Evolutionary conservation across 2,113 vertebrate genomes (phyloP), one percentile per base, ranked within the genome.

Genomic region (Pachypanchax playfairii): DNA sequence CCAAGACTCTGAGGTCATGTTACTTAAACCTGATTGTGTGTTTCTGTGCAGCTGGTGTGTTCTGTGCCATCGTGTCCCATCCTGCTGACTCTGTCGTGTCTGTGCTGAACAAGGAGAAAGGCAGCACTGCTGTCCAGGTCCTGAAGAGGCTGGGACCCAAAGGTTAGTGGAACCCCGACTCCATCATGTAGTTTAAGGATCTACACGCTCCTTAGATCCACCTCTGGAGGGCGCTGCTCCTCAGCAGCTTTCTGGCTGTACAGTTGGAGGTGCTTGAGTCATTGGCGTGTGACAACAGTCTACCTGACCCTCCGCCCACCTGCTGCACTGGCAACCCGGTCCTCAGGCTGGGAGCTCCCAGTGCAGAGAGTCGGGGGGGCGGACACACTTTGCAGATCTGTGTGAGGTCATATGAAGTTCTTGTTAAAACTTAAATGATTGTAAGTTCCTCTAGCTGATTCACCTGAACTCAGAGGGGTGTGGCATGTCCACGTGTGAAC

Each of bases 1-100:
- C n/a, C n/a, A n/a, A n/a, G n/a, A n/a, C n/a, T n/a, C n/a, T 29
- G 7, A 29, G 17, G 22, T 46, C 41, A 6, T 46, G 1, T 46
- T 31, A 20, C 44, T 15, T 31, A 7, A 24, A 7, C 3, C 47
- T 18, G 26, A 50, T 11, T n/a, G 6, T 25, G 25, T 15, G 7
- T 7, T 20, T 70, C 2, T 77, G 4, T 93, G 43, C 90, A 98
- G 97, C 96, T 83, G 96, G 97, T 74, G 94, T 98, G 50, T 99
- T 99, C 89, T 99, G 96, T 90, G 97, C 96, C 71, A 95, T 98
- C 54, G 96, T 98, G 76, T 99, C 97, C 51, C 97, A 98, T 80
- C 96, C 96, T 63, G 96, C 96, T 85, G 96, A 99, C 86, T 98
- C 97, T 0, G 96, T 98, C 85, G 96, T 98, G 51, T 99, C 96